Evolutionary conservation across 2,888 invertebrate genomes (phyloP), one percentile per base, ranked within the genome.

Genomic region (Neuroscelio doddi): DNA sequence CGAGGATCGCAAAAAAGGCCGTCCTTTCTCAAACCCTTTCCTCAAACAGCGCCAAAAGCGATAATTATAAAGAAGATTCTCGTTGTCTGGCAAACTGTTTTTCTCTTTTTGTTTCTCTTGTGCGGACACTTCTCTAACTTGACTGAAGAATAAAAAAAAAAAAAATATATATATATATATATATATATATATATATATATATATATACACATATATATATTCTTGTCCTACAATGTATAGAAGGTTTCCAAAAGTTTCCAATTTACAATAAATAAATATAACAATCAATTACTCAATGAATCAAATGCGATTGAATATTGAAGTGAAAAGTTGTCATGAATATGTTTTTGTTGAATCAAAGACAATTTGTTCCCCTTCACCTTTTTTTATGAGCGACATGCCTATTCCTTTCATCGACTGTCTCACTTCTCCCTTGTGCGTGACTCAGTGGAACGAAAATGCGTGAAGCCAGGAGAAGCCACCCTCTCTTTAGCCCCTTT

Each of bases 381-480:
- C 24, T n/a, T 12, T 21, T 41, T 41, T 41, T 41, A 24, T 24
- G 24, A 21, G 24, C 41, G 41, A 24, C 41, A 41, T 41, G 24
- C 41, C 30, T 38, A 15, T 24, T 30, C 32, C 42, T 34, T 34
- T 46, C 55, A 32, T 49, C 53, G 41, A 41, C 21, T 29, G 29
- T 7, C 5, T 72, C 64, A 73, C 76, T 79, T 80, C 68, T 56
- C 39, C 3, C 8, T 71, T 64, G 75, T 77, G 80, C 80, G 80
- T 81, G 81, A 81, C 80, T 80, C 80, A 77, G 74, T 74, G 68
- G 69, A 71, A 69, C 75, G 73, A 74, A 80, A 76, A 77, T 76
- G 66, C 72, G 59, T 38, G 63, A 57, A 47, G 64, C 65, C 50
- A 58, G 58, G 55, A 51, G 62, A 57, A 64, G 66, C 70, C 72